phyloP scores from a whole-genome alignment of 2,113 vertebrate species.

The Neotoma lepida region DNA sequence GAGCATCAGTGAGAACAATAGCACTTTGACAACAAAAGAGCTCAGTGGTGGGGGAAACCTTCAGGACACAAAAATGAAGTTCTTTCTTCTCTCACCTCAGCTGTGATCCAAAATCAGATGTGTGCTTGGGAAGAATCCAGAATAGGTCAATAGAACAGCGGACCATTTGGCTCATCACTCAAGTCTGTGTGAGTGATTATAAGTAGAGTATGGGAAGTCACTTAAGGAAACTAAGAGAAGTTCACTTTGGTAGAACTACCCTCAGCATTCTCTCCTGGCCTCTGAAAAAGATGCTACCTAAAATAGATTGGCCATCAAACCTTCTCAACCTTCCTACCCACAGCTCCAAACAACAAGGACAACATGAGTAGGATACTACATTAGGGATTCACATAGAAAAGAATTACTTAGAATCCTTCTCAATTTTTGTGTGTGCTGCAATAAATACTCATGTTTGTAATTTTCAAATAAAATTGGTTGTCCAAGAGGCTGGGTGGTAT shows the following conservation, averaged over 20 bases:
- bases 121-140: not conserved
- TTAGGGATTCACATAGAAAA: not conserved
- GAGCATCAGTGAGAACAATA: not conserved
- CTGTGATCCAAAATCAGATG: not conserved
- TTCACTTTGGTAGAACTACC: not conserved
- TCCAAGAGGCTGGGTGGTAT: not conserved
- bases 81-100: not conserved
- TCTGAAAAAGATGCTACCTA: conserved; percentile 16
- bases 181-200: not conserved
- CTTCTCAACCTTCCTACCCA: not conserved
- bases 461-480: conserved; percentile 56
- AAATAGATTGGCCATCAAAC: not conserved
- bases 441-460: not conserved
- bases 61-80: not conserved
- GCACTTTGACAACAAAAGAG: not conserved
- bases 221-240: not conserved
- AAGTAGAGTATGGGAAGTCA: not conserved
- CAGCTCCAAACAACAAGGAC: not conserved
- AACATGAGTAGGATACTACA: not conserved
- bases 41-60: not conserved
- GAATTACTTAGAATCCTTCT: conserved; percentile 25
- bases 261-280: not conserved
- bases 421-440: not conserved
- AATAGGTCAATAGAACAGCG: conserved; percentile 15
- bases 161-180: not conserved